A percentile compares a stretch with the other conserved stretches of the same genome.
Evolutionary conservation across 2,888 invertebrate species (phyloP).

Genomic region (Crematogaster levior): DNA sequence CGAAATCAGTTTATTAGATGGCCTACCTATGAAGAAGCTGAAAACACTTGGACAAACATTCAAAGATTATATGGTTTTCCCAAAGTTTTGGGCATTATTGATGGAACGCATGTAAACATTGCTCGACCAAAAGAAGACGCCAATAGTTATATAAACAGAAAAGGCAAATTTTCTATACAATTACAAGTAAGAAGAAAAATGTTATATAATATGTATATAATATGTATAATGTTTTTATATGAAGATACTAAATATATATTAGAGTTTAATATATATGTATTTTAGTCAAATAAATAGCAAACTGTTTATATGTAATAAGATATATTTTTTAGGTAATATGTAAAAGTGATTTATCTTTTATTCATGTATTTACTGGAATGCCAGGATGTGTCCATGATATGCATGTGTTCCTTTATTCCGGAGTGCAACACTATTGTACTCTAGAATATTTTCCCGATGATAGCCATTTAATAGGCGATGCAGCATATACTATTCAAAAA

Average conservation of each 20-base stretch:
- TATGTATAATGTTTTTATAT: too few species aligned
- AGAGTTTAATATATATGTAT: too few species aligned
- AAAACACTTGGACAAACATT: slow-evolving; percentile 9
- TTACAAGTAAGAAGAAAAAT: slow-evolving; percentile 2
- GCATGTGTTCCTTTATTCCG: slow-evolving; percentile 9
- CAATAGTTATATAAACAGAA: slow-evolving; percentile 17
- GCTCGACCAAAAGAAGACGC: not conserved
- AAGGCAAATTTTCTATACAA: too few species aligned
- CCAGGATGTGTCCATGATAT: slow-evolving; percentile 20
- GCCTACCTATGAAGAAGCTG: slow-evolving; percentile 16
- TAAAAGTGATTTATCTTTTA: not conserved
- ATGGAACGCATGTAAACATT: slow-evolving; percentile 7
- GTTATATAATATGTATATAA: too few species aligned
- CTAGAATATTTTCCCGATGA: not conserved
- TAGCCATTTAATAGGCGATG: slow-evolving; percentile 21
- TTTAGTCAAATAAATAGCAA: too few species aligned
- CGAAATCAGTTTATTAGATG: slow-evolving; percentile 12
- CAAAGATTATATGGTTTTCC: not conserved
- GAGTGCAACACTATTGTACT: slow-evolving; percentile 18
- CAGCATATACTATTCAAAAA: not conserved
- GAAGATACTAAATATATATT: not conserved
- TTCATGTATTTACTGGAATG: not conserved
- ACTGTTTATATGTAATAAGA: not conserved
- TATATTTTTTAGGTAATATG: not conserved
- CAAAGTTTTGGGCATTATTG: not conserved